Base-by-base conservation (phyloP, 2,797 vertebrate genomes). In the Denticeps clupeoides region DNA sequence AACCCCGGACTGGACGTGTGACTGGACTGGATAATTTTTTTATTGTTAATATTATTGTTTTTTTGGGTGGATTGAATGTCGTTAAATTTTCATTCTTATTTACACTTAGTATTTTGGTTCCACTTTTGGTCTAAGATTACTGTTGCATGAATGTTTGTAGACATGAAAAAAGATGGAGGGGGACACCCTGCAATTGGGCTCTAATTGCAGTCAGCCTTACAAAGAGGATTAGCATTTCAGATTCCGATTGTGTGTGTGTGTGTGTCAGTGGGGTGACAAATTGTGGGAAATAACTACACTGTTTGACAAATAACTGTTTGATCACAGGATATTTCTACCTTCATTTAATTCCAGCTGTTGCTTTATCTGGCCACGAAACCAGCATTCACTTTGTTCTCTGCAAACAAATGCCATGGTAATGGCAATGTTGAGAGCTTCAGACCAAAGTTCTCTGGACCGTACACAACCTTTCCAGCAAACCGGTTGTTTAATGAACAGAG, bases 1-100 rank as follows among this genome's bases (percentile, higher is more conserved):
- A 41, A 47, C 60, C 51, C 54, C 51, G 50, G n/a, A n/a, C 53
- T 57, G 65, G 65, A 64, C 57, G 56, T 64, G 58, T 47, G 56
- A 73, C 62, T 64, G 60, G 48, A 65, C 49, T 45, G 7, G 11
- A 27, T 41, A 58, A 47, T 59, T 42, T 51, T 65, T 64, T 59
- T 51, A 55, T 59, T 68, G 56, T 63, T 56, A 58, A 52, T 65
- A 41, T 16, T 31, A 37, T 21, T 31, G 22, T 49, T 41, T 10
- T 25, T 10, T 13, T 16, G n/a, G n/a, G n/a, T n/a, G n/a, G n/a
- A n/a, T n/a, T n/a, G n/a, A n/a, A n/a, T n/a, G n/a, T n/a, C n/a
- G n/a, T n/a, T n/a, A n/a, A n/a, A n/a, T 33, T 27, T 12, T 26
- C 7, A 19, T 70, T 5, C 15, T 35, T 7, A 12, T 7, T 33